Conservation (phyloP, 2,888 invertebrate species). For the Psylliodes chrysocephalus region DNA sequence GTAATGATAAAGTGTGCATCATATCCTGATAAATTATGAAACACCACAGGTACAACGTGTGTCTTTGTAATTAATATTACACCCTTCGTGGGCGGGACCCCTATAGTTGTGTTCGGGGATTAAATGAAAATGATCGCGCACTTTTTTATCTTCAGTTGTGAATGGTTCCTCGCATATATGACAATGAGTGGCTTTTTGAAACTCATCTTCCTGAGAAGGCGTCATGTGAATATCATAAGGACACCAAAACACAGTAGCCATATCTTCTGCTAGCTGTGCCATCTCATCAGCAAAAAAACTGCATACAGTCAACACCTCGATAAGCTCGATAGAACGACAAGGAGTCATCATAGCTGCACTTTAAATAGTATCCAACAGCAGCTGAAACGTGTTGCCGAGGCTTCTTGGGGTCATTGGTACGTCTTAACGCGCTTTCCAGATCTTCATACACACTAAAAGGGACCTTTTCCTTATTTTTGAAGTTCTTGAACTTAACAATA, state of each 20-base stretch:
- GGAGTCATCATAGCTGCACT: too few species aligned
- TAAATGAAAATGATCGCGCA: not conserved
- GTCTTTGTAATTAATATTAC: not conserved
- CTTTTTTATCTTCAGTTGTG: not conserved
- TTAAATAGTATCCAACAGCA: too few species aligned
- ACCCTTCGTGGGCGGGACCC: too few species aligned
- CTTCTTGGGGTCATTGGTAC: not conserved
- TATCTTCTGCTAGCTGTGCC: not conserved
- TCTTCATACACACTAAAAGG: too few species aligned
- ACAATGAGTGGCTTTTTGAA: too few species aligned
- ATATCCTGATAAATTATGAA: too few species aligned
- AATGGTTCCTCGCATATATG: too few species aligned
- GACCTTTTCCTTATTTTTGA: not conserved
- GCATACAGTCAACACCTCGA: constrained; percentile 20
- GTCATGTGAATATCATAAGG: not conserved
- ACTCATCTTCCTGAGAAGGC: not conserved
- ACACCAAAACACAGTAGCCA: not conserved
- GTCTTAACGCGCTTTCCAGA: not conserved
- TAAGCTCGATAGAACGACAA: too few species aligned
- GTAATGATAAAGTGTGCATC: too few species aligned
- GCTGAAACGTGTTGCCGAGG: constrained; percentile 30
- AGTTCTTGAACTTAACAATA: not conserved
- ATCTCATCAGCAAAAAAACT: constrained; percentile 26
- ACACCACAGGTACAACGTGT: not conserved
- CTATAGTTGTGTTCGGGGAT: too few species aligned